phyloP scores from a whole-genome alignment of 2,888 invertebrate species.

The Eupithecia subumbrata region DNA sequence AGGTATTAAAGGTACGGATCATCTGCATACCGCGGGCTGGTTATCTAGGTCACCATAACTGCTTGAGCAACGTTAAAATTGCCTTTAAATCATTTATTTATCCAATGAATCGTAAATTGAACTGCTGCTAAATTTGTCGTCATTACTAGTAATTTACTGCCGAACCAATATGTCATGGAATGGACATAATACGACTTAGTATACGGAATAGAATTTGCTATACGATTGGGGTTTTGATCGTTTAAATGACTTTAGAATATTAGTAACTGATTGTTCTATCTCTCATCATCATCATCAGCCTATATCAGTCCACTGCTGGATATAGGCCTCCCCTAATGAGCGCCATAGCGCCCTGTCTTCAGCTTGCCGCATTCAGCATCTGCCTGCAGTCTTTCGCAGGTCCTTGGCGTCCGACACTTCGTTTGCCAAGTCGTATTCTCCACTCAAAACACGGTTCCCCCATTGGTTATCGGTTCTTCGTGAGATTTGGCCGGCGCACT shows the following conservation, averaged over 20 bases:
- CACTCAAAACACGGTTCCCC: too few species aligned
- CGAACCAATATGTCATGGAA: slow-evolving; percentile 41
- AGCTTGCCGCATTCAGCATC: too few species aligned
- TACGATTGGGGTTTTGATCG: slow-evolving; percentile 1
- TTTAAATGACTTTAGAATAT: background rate
- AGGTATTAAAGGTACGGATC: slow-evolving; percentile 37
- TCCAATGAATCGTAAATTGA: slow-evolving; percentile 37
- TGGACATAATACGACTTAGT: slow-evolving; percentile 2
- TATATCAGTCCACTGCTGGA: too few species aligned
- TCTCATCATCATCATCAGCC: too few species aligned
- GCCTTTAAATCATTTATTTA: slow-evolving; percentile 37
- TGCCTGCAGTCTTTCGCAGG: too few species aligned
- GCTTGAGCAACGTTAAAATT: slow-evolving; percentile 39
- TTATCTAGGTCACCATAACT: slow-evolving; percentile 39
- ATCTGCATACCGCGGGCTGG: slow-evolving; percentile 39
- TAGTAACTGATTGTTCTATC: background rate
- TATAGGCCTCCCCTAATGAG: too few species aligned
- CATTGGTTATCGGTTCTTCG: too few species aligned
- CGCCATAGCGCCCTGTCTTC: too few species aligned
- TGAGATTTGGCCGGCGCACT: too few species aligned
- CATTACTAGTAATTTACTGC: slow-evolving; percentile 37
- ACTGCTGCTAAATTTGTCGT: slow-evolving; percentile 38
- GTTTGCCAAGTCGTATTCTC: too few species aligned
- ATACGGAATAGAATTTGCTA: background rate
- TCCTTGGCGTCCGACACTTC: too few species aligned